phyloP scores from a whole-genome alignment of 1,140 invertebrate genomes.

The Dufourea novaeangliae region DNA sequence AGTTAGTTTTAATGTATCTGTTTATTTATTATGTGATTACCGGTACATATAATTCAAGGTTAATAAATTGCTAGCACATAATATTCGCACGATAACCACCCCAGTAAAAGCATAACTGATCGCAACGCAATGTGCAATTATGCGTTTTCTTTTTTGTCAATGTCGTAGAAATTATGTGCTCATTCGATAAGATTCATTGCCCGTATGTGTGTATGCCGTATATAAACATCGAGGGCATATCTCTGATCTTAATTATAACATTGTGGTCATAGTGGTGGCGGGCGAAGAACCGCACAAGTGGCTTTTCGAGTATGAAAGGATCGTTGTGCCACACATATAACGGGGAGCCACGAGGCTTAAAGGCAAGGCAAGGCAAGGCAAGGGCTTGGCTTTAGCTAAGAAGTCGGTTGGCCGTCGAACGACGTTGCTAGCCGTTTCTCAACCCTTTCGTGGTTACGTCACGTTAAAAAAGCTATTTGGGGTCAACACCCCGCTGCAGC shows the following conservation, averaged over 20 bases:
- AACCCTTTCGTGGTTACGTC: constrained; percentile 81
- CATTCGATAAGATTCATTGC: neutral
- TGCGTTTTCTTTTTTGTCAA: too few relatives aligned
- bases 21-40: too few relatives aligned
- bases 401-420: constrained; percentile 61
- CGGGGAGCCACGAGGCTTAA: constrained; percentile 63
- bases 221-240: constrained; percentile 31
- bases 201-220: neutral
- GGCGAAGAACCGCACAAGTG: constrained; percentile 53
- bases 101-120: too few relatives aligned
- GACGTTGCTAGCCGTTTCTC: constrained; percentile 68
- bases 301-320: constrained; percentile 71
- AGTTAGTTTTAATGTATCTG: too few relatives aligned
- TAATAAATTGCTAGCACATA: too few relatives aligned
- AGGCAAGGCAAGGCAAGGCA: constrained; percentile 59
- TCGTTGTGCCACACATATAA: constrained; percentile 66
- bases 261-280: constrained; percentile 32
- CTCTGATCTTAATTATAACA: constrained; percentile 45
- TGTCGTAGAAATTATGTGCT: neutral
- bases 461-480: constrained; percentile 80
- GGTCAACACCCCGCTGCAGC: constrained; percentile 78
- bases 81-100: too few relatives aligned
- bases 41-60: too few relatives aligned
- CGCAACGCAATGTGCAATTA: too few relatives aligned
- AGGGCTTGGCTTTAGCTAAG: constrained; percentile 61